Conservation (phyloP, 2,888 invertebrate species). For the Ctenicera cuprea region DNA sequence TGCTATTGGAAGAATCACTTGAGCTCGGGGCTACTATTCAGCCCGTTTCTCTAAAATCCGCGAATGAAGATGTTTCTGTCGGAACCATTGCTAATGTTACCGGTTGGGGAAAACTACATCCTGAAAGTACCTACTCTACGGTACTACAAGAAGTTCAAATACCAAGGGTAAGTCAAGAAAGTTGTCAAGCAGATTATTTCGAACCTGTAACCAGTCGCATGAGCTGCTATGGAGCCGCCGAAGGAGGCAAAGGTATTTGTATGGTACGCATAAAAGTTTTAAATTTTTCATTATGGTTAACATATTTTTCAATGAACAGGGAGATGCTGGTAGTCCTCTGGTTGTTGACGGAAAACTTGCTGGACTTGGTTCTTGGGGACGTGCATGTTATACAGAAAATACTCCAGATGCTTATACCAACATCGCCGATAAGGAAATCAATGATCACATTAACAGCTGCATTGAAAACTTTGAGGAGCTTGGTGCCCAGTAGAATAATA, state of each 20-base stretch:
- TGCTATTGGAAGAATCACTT: not conserved
- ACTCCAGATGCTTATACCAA: not conserved
- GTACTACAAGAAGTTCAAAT: conserved; percentile 65
- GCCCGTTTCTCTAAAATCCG: not conserved
- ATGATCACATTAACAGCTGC: not conserved
- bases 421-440: not conserved
- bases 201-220: not conserved
- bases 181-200: conserved; percentile 57
- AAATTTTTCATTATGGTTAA: not conserved
- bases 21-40: not conserved
- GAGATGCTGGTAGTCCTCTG: conserved; percentile 30
- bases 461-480: not conserved
- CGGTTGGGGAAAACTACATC: conserved; percentile 43
- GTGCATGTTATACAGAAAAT: not conserved
- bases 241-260: conserved; percentile 9
- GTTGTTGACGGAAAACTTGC: not conserved
- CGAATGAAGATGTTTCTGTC: not conserved
- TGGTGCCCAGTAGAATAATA: too few relatives aligned
- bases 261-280: not conserved
- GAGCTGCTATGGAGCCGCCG: not conserved
- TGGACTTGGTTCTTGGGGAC: too few relatives aligned
- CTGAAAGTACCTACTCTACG: conserved; percentile 57
- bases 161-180: conserved; percentile 59
- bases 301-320: conserved; percentile 6
- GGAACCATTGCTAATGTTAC: conserved; percentile 35